These are phyloP conservation scores for Pachydiplax longipennis DNA, from an alignment of 2,888 invertebrate genomes.

Conservation along the genomic window DNA sequence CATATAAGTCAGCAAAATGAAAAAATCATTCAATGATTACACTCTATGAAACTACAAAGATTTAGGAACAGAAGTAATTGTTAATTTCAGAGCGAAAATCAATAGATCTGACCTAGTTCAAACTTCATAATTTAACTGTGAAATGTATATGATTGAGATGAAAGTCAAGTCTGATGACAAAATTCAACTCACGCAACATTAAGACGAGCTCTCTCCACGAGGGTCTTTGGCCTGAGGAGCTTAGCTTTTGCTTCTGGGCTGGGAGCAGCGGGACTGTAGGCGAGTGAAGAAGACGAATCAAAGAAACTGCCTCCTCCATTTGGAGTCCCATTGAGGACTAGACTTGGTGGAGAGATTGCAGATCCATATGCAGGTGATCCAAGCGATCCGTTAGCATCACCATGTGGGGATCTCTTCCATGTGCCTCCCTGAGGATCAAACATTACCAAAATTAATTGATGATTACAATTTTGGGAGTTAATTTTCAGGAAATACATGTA, in stretches of 20 bases:
- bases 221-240: slow-evolving; percentile 82
- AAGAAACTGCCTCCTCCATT: slow-evolving; percentile 63
- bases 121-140: no score
- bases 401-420: slow-evolving; percentile 61
- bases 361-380: slow-evolving; percentile 2
- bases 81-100: no score
- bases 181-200: slow-evolving; percentile 81
- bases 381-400: slow-evolving; percentile 51
- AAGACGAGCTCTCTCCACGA: slow-evolving; percentile 90
- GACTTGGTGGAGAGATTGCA: slow-evolving; percentile 27
- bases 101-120: no score
- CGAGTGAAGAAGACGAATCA: slow-evolving; percentile 73
- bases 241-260: slow-evolving; percentile 80
- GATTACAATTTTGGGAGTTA: no score
- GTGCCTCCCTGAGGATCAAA: slow-evolving; percentile 58
- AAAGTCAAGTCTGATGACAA: no score
- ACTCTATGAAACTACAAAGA: no score
- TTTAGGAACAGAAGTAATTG: no score
- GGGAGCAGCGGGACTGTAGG: slow-evolving; percentile 83
- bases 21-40: no score
- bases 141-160: no score
- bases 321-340: slow-evolving; percentile 60
- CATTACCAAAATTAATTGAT: neutral
- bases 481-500: no score
- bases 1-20: no score